These are phyloP conservation scores for Chloromyia formosa DNA, from an alignment of 2,888 invertebrate species.

Conservation along the genomic window DNA sequence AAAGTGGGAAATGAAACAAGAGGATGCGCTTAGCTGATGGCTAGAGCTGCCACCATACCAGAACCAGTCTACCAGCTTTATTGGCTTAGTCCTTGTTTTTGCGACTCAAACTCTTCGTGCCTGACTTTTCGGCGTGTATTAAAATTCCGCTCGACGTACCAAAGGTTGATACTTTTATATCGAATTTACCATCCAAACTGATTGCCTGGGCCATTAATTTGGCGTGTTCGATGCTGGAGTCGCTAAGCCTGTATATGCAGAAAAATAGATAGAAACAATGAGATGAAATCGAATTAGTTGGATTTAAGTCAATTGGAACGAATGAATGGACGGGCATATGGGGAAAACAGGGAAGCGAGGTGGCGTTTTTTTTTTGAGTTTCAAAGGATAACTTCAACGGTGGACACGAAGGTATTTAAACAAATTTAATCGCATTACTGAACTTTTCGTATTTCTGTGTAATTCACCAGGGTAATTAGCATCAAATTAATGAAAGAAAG, in stretches of 20 bases:
- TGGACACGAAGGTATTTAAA: neutral
- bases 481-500: too few species aligned
- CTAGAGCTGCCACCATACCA: too few species aligned
- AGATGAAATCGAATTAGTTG: conserved; percentile 36
- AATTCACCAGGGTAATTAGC: too few species aligned
- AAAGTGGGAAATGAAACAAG: too few species aligned
- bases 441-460: too few species aligned
- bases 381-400: neutral
- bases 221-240: conserved; percentile 58
- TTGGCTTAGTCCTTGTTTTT: conserved; percentile 54
- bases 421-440: neutral
- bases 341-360: neutral
- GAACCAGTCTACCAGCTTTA: neutral
- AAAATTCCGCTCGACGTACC: conserved; percentile 58
- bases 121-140: conserved; percentile 57
- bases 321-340: neutral
- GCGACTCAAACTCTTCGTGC: conserved; percentile 56
- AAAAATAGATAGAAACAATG: conserved; percentile 27
- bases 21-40: too few species aligned
- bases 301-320: conserved; percentile 27
- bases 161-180: conserved; percentile 58
- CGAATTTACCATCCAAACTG: conserved; percentile 58
- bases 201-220: conserved; percentile 58
- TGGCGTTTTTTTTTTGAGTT: neutral
- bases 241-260: conserved; percentile 54